phyloP scores from a whole-genome alignment of 2,888 invertebrate genomes.

The Cryptus viduatorius region DNA sequence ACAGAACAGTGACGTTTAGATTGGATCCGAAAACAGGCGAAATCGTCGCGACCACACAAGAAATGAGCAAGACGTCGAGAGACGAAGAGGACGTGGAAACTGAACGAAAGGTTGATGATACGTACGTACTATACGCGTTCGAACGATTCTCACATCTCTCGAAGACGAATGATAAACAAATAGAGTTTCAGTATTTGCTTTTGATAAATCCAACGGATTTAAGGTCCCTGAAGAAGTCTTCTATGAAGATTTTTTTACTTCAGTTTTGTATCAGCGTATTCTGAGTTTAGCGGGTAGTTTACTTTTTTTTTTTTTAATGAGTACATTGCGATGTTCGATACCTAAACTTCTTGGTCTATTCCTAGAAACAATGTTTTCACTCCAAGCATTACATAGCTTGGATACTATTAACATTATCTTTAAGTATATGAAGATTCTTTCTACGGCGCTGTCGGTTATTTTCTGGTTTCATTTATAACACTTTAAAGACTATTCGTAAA shows the following conservation, averaged over 20 bases:
- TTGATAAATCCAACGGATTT: background rate
- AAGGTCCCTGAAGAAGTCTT: background rate
- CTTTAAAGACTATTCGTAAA: too few species aligned
- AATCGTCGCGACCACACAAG: conserved; percentile 69
- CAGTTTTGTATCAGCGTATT: background rate
- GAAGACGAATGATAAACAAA: background rate
- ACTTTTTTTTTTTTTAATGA: background rate
- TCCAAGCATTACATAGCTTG: background rate
- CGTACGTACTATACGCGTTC: conserved; percentile 39
- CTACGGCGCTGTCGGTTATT: too few species aligned
- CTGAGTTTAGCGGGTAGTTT: background rate
- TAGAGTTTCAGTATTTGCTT: background rate
- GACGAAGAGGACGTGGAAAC: conserved; percentile 21
- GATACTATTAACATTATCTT: too few species aligned
- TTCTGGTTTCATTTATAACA: too few species aligned
- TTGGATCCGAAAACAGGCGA: conserved; percentile 71
- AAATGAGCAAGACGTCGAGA: conserved; percentile 20
- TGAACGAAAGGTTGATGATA: conserved; percentile 53
- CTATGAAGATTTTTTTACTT: background rate
- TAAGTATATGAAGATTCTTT: too few species aligned
- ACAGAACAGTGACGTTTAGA: conserved; percentile 69
- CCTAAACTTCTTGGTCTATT: background rate
- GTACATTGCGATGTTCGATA: background rate
- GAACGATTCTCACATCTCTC: background rate
- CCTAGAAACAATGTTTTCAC: background rate